Evolutionary conservation across 1,140 invertebrate species (phyloP).

Genomic region (Nomia melanderi): DNA sequence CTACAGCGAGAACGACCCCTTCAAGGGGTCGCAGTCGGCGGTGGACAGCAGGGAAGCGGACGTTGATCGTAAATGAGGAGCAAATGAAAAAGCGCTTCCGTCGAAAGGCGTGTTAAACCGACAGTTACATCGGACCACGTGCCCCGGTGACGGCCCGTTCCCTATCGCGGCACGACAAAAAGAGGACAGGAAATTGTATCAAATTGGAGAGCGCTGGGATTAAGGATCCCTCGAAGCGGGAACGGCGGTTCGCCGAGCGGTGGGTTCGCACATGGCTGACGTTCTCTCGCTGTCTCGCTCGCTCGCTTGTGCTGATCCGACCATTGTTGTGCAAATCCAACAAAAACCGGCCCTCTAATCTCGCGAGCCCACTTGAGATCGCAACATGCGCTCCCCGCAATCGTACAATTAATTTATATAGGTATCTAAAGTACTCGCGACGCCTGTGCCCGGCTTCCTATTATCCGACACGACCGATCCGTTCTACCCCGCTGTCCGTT

Average conservation of each 20-base stretch:
- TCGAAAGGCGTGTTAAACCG: slow-evolving; percentile 54
- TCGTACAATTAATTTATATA: slow-evolving; percentile 79
- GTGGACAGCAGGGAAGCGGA: neutral
- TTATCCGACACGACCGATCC: slow-evolving; percentile 5
- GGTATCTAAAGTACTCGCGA: slow-evolving; percentile 71
- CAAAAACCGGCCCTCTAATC: slow-evolving; percentile 77
- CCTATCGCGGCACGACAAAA: slow-evolving; percentile 56
- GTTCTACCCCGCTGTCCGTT: slow-evolving; percentile 15
- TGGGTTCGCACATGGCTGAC: slow-evolving; percentile 69
- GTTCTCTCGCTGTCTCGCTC: too few relatives aligned
- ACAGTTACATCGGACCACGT: slow-evolving; percentile 47
- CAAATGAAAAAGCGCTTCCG: slow-evolving; percentile 51
- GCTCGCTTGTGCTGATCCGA: slow-evolving; percentile 60
- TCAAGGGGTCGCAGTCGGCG: neutral
- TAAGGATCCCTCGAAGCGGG: slow-evolving; percentile 67
- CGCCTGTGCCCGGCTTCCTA: slow-evolving; percentile 48
- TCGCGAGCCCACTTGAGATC: slow-evolving; percentile 74
- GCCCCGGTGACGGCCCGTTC: slow-evolving; percentile 39
- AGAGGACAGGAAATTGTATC: slow-evolving; percentile 72
- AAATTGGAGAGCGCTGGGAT: slow-evolving; percentile 73
- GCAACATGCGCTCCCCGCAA: slow-evolving; percentile 65
- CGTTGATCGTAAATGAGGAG: slow-evolving; percentile 32
- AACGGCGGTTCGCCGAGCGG: slow-evolving; percentile 51
- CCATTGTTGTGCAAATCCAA: slow-evolving; percentile 75
- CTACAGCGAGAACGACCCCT: too few relatives aligned